Base-by-base conservation (phyloP, 1,140 invertebrate species). In the Thalassaphorura encarpata region DNA sequence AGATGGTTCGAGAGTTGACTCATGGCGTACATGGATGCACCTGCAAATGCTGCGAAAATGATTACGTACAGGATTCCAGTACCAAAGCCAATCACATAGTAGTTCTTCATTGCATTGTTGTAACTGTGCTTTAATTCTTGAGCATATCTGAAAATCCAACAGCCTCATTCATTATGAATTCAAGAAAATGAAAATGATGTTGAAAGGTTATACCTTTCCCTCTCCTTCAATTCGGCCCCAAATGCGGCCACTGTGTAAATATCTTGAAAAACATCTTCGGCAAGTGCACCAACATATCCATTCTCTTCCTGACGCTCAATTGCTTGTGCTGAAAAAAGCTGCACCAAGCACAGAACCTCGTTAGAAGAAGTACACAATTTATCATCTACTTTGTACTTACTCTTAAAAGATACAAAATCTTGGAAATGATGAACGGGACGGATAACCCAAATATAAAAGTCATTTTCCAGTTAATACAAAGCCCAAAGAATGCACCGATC, bases 241-340 rank as follows among this genome's bases (percentile, higher is more conserved):
- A 90, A 88, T 0, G 88, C 83, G 24, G 82, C 79, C 0, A 92
- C 87, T 0, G 88, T 91, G n/a, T 16, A 92, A 78, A 1, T 81
- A 75, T 24, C 77, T 78, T 6, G 92, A 67, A 0, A 87, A 87
- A 15, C 90, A 80, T 0, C 77, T 72, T 23, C 85, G 83, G 2
- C 87, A 88, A 36, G 77, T 73, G 1, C 81, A 82, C 64, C 88
- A 87, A 1, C 85, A 83, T 60, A 80, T 75, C 56, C 85, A 66
- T 68, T 89, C 87, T 67, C 81, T 77, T 43, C 80, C 79, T 1
- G 86, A 78, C 23, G 88, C 67, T n/a, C 74, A 80, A 19, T 81
- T 79, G 73, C 83, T 82, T 23, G 84, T 71, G 73, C 77, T 52
- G 43, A n/a, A 36, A 36, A n/a, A 11, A 36, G n/a, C 33, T 36